A percentile compares a stretch with the other conserved stretches of the same genome.
These are phyloP conservation scores for Turritopsis rubra DNA, from an alignment of 30 jellyfish, hydroid and myxozoan species.

Conservation along the genomic window DNA sequence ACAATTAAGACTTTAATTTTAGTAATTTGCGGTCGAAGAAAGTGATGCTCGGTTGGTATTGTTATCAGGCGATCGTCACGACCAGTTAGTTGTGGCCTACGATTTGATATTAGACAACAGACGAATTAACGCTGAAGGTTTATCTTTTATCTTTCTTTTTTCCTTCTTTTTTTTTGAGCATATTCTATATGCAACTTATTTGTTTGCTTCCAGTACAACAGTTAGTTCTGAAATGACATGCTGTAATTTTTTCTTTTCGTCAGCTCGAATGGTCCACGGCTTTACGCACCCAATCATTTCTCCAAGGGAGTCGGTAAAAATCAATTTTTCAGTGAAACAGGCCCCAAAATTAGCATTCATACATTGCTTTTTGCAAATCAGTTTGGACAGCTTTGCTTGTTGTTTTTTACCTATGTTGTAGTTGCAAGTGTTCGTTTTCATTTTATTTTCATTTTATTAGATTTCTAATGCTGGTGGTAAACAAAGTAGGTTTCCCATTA, in stretches of 20 bases:
- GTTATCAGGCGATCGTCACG: constrained; percentile 83
- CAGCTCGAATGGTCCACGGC: constrained; percentile 36
- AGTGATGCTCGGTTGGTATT: constrained; percentile 77
- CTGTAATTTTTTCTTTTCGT: neutral
- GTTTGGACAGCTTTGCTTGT: no score
- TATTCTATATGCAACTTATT: no score
- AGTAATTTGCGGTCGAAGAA: constrained; percentile 97
- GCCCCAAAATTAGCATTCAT: no score
- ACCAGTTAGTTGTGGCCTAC: constrained; percentile 85
- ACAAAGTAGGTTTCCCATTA: no score
- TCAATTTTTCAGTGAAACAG: neutral
- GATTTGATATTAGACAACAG: constrained; percentile 84
- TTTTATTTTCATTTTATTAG: no score
- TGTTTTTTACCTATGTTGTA: no score
- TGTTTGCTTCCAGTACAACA: no score
- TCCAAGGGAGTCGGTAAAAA: constrained; percentile 23
- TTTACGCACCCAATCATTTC: constrained; percentile 16
- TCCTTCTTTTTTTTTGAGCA: neutral
- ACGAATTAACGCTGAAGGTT: constrained; percentile 93
- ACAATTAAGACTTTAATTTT: no score
- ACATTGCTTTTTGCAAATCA: no score
- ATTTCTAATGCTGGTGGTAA: no score
- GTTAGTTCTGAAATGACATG: no score
- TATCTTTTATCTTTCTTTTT: neutral
- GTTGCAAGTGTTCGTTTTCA: no score